Evolutionary conservation across 2,113 vertebrate species (phyloP).

Genomic region (Anhinga rufa): DNA sequence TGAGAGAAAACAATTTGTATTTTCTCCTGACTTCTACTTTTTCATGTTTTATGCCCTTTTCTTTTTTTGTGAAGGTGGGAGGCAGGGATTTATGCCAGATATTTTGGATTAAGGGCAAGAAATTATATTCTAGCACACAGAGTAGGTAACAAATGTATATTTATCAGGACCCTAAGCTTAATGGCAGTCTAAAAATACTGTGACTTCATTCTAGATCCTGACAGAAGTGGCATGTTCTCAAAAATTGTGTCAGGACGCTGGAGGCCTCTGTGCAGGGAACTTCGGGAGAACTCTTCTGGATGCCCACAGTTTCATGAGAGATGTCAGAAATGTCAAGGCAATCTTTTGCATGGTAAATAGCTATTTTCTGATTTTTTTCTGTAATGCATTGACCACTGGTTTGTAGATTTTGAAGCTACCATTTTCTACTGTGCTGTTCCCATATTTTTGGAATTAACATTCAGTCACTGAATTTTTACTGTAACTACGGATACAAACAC

Average conservation of each 20-base stretch:
- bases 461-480: not conserved
- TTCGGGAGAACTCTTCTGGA: conserved; percentile 79
- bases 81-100: not conserved
- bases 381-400: not conserved
- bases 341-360: conserved; percentile 78
- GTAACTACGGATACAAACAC: not conserved
- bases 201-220: conserved; percentile 50
- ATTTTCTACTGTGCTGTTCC: not conserved
- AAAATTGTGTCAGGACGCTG: conserved; percentile 21
- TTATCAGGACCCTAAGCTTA: not conserved
- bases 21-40: not conserved
- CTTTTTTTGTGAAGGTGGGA: too few relatives aligned
- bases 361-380: not conserved
- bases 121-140: not conserved
- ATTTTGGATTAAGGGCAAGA: not conserved
- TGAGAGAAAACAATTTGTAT: not conserved
- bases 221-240: conserved; percentile 23
- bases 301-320: conserved; percentile 81
- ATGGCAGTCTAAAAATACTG: not conserved
- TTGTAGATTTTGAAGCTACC: not conserved
- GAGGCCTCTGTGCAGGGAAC: conserved; percentile 72
- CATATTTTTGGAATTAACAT: not conserved
- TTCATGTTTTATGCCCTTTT: not conserved
- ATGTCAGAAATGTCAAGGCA: conserved; percentile 84
- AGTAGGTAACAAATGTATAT: not conserved